These are phyloP conservation scores for honey bee (Apis mellifera) DNA, from an alignment of 1,140 invertebrate species.

Conservation along the genomic window Amel_HAv3.1 CM009932.2:6240501-6241000, in stretches of 20 bases:
- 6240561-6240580: background rate
- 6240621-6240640: slow-evolving; percentile 86
- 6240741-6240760: background rate
- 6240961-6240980: background rate
- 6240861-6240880: background rate
- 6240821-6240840: background rate
- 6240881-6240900: background rate
- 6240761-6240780: background rate
- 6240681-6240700: slow-evolving; percentile 91
- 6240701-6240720: slow-evolving; percentile 87
- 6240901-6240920: background rate
- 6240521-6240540: too few species aligned
- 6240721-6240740: slow-evolving; percentile 88
- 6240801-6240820: background rate
- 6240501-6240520: background rate
- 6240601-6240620: slow-evolving; percentile 82
- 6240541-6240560: slow-evolving; percentile 20
- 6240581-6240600: slow-evolving; percentile 13
- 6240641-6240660: slow-evolving; percentile 86
- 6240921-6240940: background rate
- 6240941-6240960: background rate
- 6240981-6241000: background rate
- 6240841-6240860: background rate
- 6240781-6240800: background rate
- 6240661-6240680: slow-evolving; percentile 91